Conservation (phyloP, 2,113 vertebrate genomes). For the Vicugna pacos region DNA sequence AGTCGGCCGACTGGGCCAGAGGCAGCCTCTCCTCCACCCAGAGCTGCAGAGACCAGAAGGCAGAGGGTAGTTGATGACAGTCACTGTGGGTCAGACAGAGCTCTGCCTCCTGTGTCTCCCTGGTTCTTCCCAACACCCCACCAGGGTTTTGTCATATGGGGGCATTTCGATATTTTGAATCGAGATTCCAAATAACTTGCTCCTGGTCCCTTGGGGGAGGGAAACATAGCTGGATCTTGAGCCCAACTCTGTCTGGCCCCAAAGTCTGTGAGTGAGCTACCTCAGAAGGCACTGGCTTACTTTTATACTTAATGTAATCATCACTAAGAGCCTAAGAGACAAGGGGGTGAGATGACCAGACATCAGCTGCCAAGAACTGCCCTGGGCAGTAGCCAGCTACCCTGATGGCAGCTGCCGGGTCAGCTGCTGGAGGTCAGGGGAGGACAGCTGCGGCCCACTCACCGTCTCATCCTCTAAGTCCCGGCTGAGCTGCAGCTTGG, state of each 20-base stretch:
- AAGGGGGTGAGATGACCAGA: not conserved
- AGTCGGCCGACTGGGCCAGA: conserved; percentile 91
- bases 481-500: conserved; percentile 93
- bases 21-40: conserved; percentile 97
- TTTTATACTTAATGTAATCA: not conserved
- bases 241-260: not conserved
- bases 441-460: conserved; percentile 54
- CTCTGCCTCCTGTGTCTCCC: not conserved
- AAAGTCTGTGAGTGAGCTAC: not conserved
- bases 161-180: not conserved
- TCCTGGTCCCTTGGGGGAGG: not conserved
- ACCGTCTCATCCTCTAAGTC: conserved; percentile 97
- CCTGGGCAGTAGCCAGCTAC: not conserved
- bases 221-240: not conserved
- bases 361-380: not conserved
- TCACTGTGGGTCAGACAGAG: not conserved
- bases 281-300: not conserved
- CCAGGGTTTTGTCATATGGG: not conserved
- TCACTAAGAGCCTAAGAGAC: not conserved
- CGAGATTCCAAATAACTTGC: not conserved
- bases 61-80: not conserved
- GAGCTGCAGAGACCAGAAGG: conserved; percentile 85
- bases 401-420: not conserved
- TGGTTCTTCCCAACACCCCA: not conserved
- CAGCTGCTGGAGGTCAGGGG: not conserved